Evolutionary conservation across 2,113 vertebrate species (phyloP), one percentile per base, ranked within the genome.

Genomic region (Tricholaema leucomelas): DNA sequence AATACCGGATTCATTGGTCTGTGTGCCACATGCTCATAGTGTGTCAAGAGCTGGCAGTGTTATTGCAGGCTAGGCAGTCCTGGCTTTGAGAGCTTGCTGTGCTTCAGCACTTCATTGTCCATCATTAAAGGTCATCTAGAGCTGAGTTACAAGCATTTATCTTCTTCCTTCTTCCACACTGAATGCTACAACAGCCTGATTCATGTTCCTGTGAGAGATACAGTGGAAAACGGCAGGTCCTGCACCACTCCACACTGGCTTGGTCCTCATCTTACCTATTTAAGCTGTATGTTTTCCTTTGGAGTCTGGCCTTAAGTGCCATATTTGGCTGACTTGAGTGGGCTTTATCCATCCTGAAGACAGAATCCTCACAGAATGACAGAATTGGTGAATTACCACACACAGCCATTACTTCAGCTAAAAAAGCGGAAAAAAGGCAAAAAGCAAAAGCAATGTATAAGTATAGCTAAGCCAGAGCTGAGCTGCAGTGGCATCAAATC

Each of bases 401-500:
- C 46, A 48, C 46, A 88, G 15, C 1, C 16, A 59, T 15, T 73
- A 31, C 25, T 88, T 80, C 21, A 40, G 21, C 27, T 30, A 66
- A 33, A 66, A 93, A 84, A 88, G 10, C 5, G 3, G 11, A 10
- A 28, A 56, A n/a, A 17, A 31, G 8, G 44, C 25, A 38, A 21
- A 65, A 23, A 56, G 20, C 20, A 64, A 38, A 1, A 56, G 6
- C 42, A 44, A 28, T 9, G 35, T 15, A 4, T 59, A 9, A 36
- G 52, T 55, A 67, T 64, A 81, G 60, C 67, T 77, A 82, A 87
- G 24, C 31, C 52, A 73, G 12, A 31, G 56, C 31, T 18, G 3
- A 90, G 85, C 14, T 31, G n/a, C 35, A 73, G 64, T 35, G 60
- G 20, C 64, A 55, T 48, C 85, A 80, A 89, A 91, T 90, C 84